Evolutionary conservation across 2,888 invertebrate genomes (phyloP).

Genomic region (Atrina japonica): DNA sequence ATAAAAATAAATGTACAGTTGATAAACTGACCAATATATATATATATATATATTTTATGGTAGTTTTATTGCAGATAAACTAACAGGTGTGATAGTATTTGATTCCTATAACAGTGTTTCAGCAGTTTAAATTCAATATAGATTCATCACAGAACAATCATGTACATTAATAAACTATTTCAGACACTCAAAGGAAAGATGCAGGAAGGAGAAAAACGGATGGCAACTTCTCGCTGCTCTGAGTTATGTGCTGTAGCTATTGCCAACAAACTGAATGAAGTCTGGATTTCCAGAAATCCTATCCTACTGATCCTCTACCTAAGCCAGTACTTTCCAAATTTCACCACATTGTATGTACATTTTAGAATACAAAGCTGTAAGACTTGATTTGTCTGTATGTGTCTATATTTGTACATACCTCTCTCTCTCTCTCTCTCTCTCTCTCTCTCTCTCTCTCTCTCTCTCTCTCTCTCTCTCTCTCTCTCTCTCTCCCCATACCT

Average conservation of each 20-base stretch:
- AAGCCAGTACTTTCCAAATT: conserved; percentile 83
- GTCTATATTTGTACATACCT: no score
- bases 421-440: no score
- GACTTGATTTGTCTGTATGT: no score
- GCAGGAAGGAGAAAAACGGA: conserved; percentile 59
- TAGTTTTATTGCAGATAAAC: no score
- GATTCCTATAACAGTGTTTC: no score
- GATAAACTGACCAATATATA: no score
- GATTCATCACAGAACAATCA: no score
- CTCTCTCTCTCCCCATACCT: no score
- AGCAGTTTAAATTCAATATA: neutral
- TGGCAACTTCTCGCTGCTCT: conserved; percentile 82
- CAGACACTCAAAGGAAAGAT: conserved; percentile 44
- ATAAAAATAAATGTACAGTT: no score
- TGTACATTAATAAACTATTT: neutral
- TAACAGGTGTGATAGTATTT: no score
- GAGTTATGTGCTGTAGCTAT: conserved; percentile 82
- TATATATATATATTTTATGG: no score
- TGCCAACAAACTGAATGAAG: conserved; percentile 83
- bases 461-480: no score
- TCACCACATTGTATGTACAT: conserved; percentile 54
- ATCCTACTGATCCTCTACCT: conserved; percentile 84
- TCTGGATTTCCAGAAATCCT: conserved; percentile 87
- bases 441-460: conserved; percentile 12
- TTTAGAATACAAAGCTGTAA: neutral